Evolutionary conservation across 2,888 invertebrate genomes (phyloP).

Genomic region (Altica lythri): DNA sequence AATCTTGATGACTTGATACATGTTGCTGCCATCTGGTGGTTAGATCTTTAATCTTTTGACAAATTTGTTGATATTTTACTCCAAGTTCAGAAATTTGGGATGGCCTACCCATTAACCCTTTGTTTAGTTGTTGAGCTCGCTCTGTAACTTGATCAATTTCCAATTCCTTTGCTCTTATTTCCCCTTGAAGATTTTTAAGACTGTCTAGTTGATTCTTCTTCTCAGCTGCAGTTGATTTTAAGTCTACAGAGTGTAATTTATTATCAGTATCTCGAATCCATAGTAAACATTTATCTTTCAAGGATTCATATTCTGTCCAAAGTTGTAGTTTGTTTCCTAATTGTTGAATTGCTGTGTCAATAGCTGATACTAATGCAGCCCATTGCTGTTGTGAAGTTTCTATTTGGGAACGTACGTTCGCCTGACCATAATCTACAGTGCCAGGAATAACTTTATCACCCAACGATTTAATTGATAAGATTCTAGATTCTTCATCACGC

Average conservation of each 20-base stretch:
- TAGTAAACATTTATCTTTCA: conserved; percentile 80
- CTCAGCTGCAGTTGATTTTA: conserved; percentile 79
- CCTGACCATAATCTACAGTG: conserved; percentile 80
- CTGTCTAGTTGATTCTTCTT: conserved; percentile 85
- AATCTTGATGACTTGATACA: conserved; percentile 85
- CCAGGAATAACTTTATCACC: conserved; percentile 90
- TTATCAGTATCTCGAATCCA: conserved; percentile 91
- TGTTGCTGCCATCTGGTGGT: conserved; percentile 92
- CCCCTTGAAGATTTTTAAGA: conserved; percentile 80
- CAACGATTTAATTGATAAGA: conserved; percentile 78
- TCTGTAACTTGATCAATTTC: conserved; percentile 94
- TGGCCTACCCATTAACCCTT: conserved; percentile 73
- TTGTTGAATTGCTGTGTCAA: conserved; percentile 76
- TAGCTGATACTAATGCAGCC: conserved; percentile 78
- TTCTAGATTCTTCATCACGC: conserved; percentile 84
- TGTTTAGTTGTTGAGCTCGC: conserved; percentile 82
- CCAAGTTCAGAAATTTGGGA: conserved; percentile 90
- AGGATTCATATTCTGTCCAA: conserved; percentile 89
- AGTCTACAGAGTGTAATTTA: conserved; percentile 83
- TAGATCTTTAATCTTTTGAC: conserved; percentile 88
- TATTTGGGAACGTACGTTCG: conserved; percentile 84
- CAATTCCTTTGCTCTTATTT: conserved; percentile 86
- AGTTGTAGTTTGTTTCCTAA: conserved; percentile 84
- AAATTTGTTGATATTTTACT: conserved; percentile 87
- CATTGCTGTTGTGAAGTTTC: conserved; percentile 89